Percentiles rank a stretch among this genome's conserved stretches.
phyloP scores from a whole-genome alignment of 2,888 invertebrate species.

The Drosophila longiperda region DNA sequence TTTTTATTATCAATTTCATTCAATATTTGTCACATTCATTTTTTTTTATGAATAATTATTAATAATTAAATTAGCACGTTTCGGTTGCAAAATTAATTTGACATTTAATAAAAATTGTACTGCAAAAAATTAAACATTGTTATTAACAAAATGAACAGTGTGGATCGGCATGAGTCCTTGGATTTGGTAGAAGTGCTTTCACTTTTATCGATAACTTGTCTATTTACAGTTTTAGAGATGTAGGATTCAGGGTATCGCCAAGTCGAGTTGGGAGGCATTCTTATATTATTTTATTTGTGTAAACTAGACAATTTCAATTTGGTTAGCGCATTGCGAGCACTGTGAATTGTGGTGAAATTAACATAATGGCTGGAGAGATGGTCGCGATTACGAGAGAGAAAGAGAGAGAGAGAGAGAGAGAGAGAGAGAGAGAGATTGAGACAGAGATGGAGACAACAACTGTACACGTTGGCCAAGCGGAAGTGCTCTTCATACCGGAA shows the following conservation, averaged over 20 bases:
- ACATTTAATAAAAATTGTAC: background rate
- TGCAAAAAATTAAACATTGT: background rate
- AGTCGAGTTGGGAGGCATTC: background rate
- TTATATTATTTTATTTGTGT: conserved; percentile 34
- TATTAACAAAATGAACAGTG: background rate
- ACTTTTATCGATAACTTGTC: background rate
- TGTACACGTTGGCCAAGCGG: conserved; percentile 40
- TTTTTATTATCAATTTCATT: background rate
- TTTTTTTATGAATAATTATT: background rate
- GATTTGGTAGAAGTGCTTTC: background rate
- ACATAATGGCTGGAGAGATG: conserved; percentile 14
- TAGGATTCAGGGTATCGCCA: background rate
- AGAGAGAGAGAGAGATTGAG: background rate
- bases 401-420: background rate
- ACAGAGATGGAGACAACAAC: conserved; percentile 12
- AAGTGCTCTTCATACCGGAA: conserved; percentile 47
- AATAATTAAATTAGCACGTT: background rate
- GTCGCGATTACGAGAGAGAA: background rate
- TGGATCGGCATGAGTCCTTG: too few relatives aligned
- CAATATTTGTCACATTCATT: background rate
- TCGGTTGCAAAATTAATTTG: background rate
- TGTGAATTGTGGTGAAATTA: conserved; percentile 19
- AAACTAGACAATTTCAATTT: conserved; percentile 33
- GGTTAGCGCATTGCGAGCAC: conserved; percentile 10
- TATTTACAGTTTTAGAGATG: background rate